Base-by-base conservation (phyloP, 2,797 vertebrate species). In the Gambelia wislizenii region DNA sequence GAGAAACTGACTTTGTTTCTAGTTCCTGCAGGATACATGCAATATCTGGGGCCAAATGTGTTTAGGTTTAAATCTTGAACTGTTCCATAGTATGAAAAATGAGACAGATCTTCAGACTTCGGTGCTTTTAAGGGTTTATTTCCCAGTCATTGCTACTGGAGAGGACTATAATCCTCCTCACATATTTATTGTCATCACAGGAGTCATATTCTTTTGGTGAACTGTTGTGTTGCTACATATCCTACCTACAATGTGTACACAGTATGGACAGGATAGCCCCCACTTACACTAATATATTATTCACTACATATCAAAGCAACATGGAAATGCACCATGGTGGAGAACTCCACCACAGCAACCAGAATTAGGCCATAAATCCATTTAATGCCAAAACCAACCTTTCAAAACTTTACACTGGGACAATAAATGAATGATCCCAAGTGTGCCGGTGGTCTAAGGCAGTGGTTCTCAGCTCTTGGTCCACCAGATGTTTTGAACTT, bases 331-430 rank as follows among this genome's bases (percentile, higher is more conserved):
- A 84, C 4, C 56, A 54, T 54, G n/a, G 49, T 30, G 39, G 70
- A 70, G 13, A 9, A 76, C 20, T 18, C 14, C 52, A 39, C 67
- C 25, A 27, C 69, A 30, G 59, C 42, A 47, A 61, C 22, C 44
- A 22, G 27, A 84, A 86, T 18, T 36, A 42, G 25, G 36, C 12
- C 36, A 52, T 61, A 59, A 27, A 70, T 18, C 8, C n/a, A 13
- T 52, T 81, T 42, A 86, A 33, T 44, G 84, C 54, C 25, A 14
- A 4, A 61, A 52, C 42, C 69, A 74, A n/a, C 39, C 54, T 74
- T 81, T 85, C 69, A 61, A 30, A 74, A 80, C 52, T 70, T 52
- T 80, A n/a, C 30, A 75, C 25, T 83, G 44, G 54, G 44, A 84
- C 44, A 69, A 30, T 25, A 78, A 33, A 13, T 52, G 6, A 81